Conservation (phyloP, 2,888 invertebrate species). For the Smittia sp. region DNA sequence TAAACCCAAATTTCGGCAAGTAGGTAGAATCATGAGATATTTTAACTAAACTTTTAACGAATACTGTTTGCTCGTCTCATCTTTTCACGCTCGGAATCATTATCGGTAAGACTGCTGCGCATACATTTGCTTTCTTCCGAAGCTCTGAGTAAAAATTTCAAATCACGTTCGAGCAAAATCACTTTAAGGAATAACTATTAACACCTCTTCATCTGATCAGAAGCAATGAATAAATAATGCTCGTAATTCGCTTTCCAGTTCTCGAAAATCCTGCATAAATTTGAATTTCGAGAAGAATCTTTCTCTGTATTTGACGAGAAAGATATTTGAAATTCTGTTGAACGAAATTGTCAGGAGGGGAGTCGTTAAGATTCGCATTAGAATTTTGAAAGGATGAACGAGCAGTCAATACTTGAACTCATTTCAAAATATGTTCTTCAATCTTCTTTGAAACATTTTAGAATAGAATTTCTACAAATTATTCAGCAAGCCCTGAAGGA, state of each 20-base stretch:
- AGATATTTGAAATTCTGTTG: background rate
- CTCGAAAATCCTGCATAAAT: slow-evolving; percentile 19
- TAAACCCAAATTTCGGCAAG: background rate
- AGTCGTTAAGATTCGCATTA: too few relatives aligned
- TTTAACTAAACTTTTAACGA: slow-evolving; percentile 37
- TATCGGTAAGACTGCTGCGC: background rate
- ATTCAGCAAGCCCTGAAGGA: background rate
- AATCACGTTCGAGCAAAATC: slow-evolving; percentile 34
- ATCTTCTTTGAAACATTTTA: background rate
- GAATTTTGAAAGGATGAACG: background rate
- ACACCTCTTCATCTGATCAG: slow-evolving; percentile 38
- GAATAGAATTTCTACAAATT: background rate
- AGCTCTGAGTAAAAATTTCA: background rate
- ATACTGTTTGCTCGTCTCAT: slow-evolving; percentile 29
- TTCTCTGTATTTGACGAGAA: background rate
- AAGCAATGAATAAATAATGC: slow-evolving; percentile 22
- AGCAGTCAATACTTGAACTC: too few relatives aligned
- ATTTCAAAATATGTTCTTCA: too few relatives aligned
- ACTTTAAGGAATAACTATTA: slow-evolving; percentile 40
- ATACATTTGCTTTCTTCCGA: background rate
- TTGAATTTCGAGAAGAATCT: background rate
- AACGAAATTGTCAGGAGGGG: background rate
- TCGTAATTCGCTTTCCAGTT: slow-evolving; percentile 6
- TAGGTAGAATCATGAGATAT: too few relatives aligned
- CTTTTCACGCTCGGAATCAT: too few relatives aligned